Evolutionary conservation across 2,888 invertebrate genomes (phyloP), one percentile per base, ranked within the genome.

Genomic region (Agapostemon virescens): DNA sequence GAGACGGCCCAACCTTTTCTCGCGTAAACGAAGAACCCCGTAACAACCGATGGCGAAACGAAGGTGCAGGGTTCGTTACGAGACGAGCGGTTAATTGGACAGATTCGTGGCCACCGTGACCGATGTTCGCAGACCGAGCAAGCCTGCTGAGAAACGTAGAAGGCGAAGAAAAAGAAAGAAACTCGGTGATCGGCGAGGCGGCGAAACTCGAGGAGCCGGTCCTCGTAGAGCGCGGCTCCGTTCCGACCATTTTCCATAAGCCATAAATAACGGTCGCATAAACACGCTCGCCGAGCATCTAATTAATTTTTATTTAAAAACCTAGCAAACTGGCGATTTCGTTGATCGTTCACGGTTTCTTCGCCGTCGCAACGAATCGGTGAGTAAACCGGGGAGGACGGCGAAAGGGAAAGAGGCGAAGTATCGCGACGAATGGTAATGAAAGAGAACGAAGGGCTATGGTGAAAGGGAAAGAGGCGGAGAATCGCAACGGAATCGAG

Each of bases 241-340:
- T 88, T 87, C 87, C 82, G 81, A 81, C 64, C 88, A 84, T 84
- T 87, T 88, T 85, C 87, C 87, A 86, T 88, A 88, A 88, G 89
- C 88, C 85, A 85, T 87, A 88, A 88, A 88, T 89, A 88, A 88
- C 85, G 85, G 82, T 80, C 80, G 74, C 85, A 85, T 87, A 86
- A 85, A 88, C 84, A 84, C 80, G 80, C 64, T 67, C 74, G 70
- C 70, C 83, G 84, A 85, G 85, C 84, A 83, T 83, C 79, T 87
- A 85, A 86, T 86, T 89, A 89, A 87, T 88, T 86, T 86, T 4
- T 4, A 33, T 86, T 89, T 89, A 85, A 88, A 86, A 89, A 86
- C 79, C 76, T 83, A 81, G 81, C 76, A 87, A 88, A 86, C 87
- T 86, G 88, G 89, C 84, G 87, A 87, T 89, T 88, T 86, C 73